A percentile compares a stretch with the other conserved stretches of the same genome.
These are phyloP conservation scores for Acanthis flammea DNA, from an alignment of 2,797 vertebrate species.

Conservation along the genomic window DNA sequence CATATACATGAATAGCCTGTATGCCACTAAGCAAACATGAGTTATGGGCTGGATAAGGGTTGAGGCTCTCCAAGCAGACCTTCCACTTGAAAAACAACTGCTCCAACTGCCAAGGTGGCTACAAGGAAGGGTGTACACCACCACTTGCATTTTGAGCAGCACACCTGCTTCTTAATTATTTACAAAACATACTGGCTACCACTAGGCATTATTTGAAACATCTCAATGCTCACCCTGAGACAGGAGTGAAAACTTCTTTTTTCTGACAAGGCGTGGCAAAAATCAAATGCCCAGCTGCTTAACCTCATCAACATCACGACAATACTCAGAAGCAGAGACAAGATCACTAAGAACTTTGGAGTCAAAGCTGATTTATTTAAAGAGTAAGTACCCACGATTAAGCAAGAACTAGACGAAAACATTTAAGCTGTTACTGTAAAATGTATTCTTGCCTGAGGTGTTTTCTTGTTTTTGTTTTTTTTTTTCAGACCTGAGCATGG, in stretches of 20 bases:
- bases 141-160: background rate
- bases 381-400: background rate
- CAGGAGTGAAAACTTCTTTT: background rate
- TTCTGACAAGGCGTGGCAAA: background rate
- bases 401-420: background rate
- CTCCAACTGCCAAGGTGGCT: background rate
- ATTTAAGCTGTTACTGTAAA: background rate
- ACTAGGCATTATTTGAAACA: background rate
- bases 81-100: background rate
- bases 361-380: background rate
- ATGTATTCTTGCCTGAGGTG: background rate
- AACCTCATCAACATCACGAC: background rate
- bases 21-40: background rate
- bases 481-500: background rate
- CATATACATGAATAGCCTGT: background rate
- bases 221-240: background rate
- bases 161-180: background rate
- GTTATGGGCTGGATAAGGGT: background rate
- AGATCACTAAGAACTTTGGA: background rate
- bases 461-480: background rate
- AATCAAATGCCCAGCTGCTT: background rate
- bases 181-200: background rate
- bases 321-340: background rate
- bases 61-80: background rate
- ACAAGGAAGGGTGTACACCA: background rate